A percentile compares a stretch with the other conserved stretches of the same genome.
These are phyloP conservation scores for Podabrus alpinus DNA, from an alignment of 2,888 invertebrate species.

Conservation along the genomic window DNA sequence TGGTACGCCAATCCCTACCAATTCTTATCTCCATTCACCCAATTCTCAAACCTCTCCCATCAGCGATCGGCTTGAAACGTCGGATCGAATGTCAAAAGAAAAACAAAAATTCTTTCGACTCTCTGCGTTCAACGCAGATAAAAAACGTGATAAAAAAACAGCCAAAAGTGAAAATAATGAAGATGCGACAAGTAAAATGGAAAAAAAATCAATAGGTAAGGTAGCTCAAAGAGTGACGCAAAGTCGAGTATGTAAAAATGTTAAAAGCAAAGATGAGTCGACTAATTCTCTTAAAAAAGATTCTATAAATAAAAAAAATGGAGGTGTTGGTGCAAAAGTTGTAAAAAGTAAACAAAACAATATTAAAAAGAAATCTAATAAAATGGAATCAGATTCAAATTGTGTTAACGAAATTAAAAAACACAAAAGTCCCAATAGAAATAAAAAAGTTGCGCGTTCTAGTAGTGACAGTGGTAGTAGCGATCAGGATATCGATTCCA, in stretches of 20 bases:
- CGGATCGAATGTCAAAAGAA: constrained; percentile 83
- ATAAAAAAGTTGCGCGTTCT: constrained; percentile 5
- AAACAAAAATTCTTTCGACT: constrained; percentile 85
- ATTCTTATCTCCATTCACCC: constrained; percentile 48
- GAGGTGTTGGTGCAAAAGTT: not conserved
- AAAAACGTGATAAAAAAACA: constrained; percentile 49
- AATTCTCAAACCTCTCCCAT: constrained; percentile 44
- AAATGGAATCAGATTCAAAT: constrained; percentile 27
- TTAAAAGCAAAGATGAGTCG: constrained; percentile 18
- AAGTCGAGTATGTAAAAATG: constrained; percentile 24
- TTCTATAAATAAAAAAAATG: not conserved
- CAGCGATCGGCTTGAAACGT: constrained; percentile 60
- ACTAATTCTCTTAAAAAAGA: not conserved
- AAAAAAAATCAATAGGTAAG: constrained; percentile 9
- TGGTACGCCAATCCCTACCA: constrained; percentile 55
- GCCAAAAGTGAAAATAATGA: not conserved
- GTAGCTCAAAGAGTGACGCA: constrained; percentile 20
- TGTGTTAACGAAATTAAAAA: constrained; percentile 19
- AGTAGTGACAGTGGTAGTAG: constrained; percentile 6
- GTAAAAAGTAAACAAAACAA: not conserved
- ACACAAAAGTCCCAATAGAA: not conserved
- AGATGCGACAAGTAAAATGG: not conserved
- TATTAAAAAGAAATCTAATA: constrained; percentile 1
- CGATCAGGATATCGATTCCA: constrained; percentile 39
- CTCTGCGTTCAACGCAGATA: constrained; percentile 77